phyloP scores from a whole-genome alignment of 1,140 invertebrate genomes.

The Phymastichus coffea region DNA sequence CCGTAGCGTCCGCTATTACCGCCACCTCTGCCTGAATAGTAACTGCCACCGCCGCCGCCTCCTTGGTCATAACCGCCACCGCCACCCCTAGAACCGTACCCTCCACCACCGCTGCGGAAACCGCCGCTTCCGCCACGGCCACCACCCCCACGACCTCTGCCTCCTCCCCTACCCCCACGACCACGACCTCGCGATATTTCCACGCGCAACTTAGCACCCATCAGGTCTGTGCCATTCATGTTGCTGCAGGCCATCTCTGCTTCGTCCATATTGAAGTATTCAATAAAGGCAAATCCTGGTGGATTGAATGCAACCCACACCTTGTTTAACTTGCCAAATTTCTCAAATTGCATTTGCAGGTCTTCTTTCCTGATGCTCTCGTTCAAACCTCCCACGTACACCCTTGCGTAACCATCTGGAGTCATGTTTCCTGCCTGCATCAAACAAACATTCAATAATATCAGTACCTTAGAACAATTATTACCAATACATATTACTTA shows the following conservation, averaged over 20 bases:
- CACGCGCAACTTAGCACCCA: constrained; percentile 78
- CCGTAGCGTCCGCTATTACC: constrained; percentile 49
- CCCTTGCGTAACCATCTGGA: constrained; percentile 63
- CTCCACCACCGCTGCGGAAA: constrained; percentile 57
- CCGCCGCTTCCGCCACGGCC: constrained; percentile 55
- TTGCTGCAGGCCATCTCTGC: constrained; percentile 90
- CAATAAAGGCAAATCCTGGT: constrained; percentile 97
- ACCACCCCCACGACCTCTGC: constrained; percentile 53
- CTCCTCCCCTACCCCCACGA: constrained; percentile 46
- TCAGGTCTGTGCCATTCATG: constrained; percentile 83
- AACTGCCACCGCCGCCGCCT: constrained; percentile 52
- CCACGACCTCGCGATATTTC: constrained; percentile 77
- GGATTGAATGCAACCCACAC: constrained; percentile 96
- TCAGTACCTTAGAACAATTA: background rate
- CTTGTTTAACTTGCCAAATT: constrained; percentile 91
- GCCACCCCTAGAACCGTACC: constrained; percentile 44
- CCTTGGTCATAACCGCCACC: constrained; percentile 51
- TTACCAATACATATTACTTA: background rate
- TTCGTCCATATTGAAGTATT: constrained; percentile 93
- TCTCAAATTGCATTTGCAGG: constrained; percentile 79
- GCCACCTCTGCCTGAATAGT: constrained; percentile 53
- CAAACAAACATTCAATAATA: background rate
- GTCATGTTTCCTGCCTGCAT: constrained; percentile 44
- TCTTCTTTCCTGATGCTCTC: constrained; percentile 86
- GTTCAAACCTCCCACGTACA: constrained; percentile 82